These are phyloP conservation scores for Penaeus monodon DNA, from an alignment of 2,888 invertebrate genomes.

Conservation along the genomic window DNA sequence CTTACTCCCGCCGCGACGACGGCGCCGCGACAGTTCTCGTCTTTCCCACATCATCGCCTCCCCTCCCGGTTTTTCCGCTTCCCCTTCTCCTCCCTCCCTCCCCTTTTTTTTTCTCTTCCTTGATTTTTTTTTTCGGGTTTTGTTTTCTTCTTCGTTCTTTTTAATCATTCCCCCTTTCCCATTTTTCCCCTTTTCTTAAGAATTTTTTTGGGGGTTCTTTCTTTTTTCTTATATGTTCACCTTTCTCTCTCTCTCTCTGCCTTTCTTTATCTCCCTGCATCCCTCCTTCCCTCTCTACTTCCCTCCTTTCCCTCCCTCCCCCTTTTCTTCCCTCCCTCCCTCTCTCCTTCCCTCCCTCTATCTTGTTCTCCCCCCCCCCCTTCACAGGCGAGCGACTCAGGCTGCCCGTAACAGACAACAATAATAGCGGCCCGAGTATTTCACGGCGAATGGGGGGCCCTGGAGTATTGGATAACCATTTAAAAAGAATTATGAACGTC, in stretches of 20 bases:
- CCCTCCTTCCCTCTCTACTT: neutral
- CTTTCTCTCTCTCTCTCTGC: too few relatives aligned
- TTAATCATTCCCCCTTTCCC: too few relatives aligned
- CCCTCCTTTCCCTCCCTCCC: neutral
- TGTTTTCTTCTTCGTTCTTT: too few relatives aligned
- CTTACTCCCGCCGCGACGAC: neutral
- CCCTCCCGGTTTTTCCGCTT: neutral
- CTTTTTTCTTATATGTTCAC: too few relatives aligned
- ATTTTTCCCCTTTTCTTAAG: too few relatives aligned
- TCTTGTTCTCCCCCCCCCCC: neutral
- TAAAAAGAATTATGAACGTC: conserved; percentile 15
- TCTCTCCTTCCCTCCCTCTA: conserved; percentile 1
- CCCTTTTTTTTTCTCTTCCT: too few relatives aligned
- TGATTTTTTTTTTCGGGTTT: too few relatives aligned
- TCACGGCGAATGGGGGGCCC: conserved; percentile 9
- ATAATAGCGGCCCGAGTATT: conserved; percentile 1
- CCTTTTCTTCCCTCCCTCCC: neutral
- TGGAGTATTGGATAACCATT: conserved; percentile 23
- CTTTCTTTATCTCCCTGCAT: neutral
- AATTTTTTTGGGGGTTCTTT: too few relatives aligned
- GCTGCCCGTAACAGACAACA: neutral
- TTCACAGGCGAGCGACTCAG: neutral
- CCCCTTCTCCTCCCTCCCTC: neutral
- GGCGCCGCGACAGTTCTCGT: neutral
- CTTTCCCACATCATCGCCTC: conserved; percentile 1